Evolutionary conservation across 2,888 invertebrate genomes (phyloP).

Genomic region (Diachrysia chrysitis): DNA sequence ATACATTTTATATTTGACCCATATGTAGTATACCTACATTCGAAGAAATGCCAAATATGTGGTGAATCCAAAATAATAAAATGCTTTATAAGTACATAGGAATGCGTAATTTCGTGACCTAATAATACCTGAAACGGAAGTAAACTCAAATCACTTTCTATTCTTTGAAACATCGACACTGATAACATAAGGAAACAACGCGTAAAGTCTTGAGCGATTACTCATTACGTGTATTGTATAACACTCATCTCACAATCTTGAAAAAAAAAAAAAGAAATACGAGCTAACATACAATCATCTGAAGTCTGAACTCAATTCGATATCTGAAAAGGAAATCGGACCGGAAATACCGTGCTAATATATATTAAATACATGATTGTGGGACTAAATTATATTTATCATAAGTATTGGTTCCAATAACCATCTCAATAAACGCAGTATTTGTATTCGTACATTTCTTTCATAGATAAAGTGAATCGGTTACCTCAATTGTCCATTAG

Average conservation of each 20-base stretch:
- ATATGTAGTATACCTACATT: slow-evolving; percentile 38
- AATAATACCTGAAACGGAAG: slow-evolving; percentile 39
- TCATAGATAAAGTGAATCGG: slow-evolving; percentile 17
- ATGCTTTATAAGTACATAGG: slow-evolving; percentile 14
- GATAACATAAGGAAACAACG: slow-evolving; percentile 54
- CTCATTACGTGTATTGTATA: slow-evolving; percentile 46
- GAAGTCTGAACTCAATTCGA: slow-evolving; percentile 5
- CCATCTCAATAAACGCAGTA: slow-evolving; percentile 11
- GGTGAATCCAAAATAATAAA: slow-evolving; percentile 25
- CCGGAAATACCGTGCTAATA: slow-evolving; percentile 20
- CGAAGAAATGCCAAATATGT: slow-evolving; percentile 33
- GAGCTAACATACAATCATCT: neutral
- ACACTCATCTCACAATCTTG: slow-evolving; percentile 37
- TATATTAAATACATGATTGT: slow-evolving; percentile 17
- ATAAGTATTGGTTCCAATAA: neutral
- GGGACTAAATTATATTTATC: slow-evolving; percentile 22
- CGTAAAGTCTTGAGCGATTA: slow-evolving; percentile 36
- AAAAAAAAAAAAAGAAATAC: neutral
- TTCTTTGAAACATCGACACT: slow-evolving; percentile 44
- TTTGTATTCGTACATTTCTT: neutral
- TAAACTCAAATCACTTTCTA: slow-evolving; percentile 50
- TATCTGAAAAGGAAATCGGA: slow-evolving; percentile 14
- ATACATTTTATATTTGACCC: slow-evolving; percentile 15
- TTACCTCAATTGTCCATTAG: slow-evolving; percentile 23
- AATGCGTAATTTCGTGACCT: slow-evolving; percentile 50